These are phyloP conservation scores for Argopecten irradians DNA, from an alignment of 1,140 invertebrate species.

Conservation along the genomic window DNA sequence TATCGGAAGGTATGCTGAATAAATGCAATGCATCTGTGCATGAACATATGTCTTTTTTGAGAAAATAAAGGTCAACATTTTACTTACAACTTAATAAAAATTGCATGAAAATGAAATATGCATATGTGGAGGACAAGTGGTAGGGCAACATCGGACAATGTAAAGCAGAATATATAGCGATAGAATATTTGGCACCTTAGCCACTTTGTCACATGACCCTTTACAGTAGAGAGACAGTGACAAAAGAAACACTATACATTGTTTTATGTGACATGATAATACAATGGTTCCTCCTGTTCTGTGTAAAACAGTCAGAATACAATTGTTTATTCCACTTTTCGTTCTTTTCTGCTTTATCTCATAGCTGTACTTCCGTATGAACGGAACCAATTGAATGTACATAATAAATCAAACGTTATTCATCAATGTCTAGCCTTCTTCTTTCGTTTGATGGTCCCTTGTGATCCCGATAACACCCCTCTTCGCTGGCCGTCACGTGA, in stretches of 20 bases:
- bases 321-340: neutral
- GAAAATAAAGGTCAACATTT: no score
- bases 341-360: neutral
- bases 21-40: no score
- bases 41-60: no score
- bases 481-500: neutral
- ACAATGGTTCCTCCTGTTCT: neutral
- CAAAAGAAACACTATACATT: neutral
- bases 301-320: neutral
- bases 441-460: neutral
- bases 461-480: constrained; percentile 13
- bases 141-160: no score
- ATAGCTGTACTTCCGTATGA: neutral
- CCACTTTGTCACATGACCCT: no score
- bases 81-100: no score
- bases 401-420: neutral
- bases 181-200: no score
- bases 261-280: neutral
- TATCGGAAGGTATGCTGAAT: no score
- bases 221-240: no score
- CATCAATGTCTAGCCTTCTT: neutral
- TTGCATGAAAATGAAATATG: no score
- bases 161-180: no score
- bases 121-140: no score
- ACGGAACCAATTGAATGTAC: neutral